phyloP scores from a whole-genome alignment of 2,797 vertebrate genomes.

The Antrozous pallidus region DNA sequence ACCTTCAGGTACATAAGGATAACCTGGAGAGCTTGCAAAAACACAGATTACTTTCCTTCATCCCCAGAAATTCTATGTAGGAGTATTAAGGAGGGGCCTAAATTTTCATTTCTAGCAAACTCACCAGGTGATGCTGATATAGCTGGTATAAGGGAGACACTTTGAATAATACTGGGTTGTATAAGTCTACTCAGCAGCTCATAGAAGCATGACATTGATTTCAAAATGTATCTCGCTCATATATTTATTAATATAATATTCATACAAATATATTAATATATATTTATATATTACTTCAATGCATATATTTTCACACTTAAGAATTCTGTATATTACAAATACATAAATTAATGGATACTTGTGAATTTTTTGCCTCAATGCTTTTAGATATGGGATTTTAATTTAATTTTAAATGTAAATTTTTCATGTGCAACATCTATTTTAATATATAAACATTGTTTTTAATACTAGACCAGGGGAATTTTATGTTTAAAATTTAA shows the following conservation, averaged over 20 bases:
- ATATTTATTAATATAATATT: background rate
- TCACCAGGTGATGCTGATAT: background rate
- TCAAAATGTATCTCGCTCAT: background rate
- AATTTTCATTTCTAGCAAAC: background rate
- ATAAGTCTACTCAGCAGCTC: background rate
- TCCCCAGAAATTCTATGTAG: background rate
- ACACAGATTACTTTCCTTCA: background rate
- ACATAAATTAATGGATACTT: background rate
- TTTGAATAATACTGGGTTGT: background rate
- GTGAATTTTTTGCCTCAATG: background rate
- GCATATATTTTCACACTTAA: background rate
- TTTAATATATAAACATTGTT: background rate
- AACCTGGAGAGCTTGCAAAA: background rate
- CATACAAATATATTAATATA: background rate
- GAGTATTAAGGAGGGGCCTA: background rate
- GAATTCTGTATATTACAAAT: background rate
- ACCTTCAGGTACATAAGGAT: background rate
- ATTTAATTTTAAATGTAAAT: background rate
- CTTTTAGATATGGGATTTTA: background rate
- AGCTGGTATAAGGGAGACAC: background rate
- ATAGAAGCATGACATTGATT: background rate
- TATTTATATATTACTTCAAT: background rate
- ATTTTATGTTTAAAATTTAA: background rate
- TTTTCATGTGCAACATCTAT: background rate
- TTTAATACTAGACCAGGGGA: background rate